phyloP scores from a whole-genome alignment of 64 coral and sea anemone genomes.

The Stichodactyla mertensii region DNA sequence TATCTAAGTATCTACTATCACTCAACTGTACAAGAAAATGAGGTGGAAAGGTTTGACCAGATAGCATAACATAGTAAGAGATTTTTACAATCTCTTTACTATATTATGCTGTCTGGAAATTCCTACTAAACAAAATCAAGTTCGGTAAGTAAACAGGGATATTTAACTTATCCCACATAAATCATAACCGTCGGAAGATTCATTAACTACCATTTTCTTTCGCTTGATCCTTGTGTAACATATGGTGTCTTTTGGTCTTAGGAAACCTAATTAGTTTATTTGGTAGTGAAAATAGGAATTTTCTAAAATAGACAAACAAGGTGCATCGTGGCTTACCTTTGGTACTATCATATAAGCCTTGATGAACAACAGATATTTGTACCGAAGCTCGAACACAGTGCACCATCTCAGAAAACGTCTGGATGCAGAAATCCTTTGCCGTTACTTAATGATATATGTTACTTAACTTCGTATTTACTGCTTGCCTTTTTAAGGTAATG shows the following conservation, averaged over 20 bases:
- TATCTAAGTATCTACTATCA: not conserved
- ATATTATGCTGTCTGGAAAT: conserved; percentile 51
- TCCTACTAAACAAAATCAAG: not conserved
- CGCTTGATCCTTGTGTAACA: too few relatives aligned
- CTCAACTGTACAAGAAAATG: not conserved
- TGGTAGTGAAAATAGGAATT: too few relatives aligned
- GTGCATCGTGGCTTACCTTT: too few relatives aligned
- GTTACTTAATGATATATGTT: not conserved
- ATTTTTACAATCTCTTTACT: conserved; percentile 64
- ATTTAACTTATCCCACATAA: not conserved
- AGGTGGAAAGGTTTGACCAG: conserved; percentile 7
- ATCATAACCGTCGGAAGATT: not conserved
- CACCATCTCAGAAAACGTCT: too few relatives aligned
- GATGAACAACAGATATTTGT: too few relatives aligned
- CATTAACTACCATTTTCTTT: too few relatives aligned
- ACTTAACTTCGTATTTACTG: not conserved
- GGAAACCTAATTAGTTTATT: too few relatives aligned
- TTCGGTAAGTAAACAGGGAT: not conserved
- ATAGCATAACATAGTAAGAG: conserved; percentile 85
- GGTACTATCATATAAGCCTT: too few relatives aligned
- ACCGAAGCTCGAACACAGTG: too few relatives aligned
- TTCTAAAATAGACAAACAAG: too few relatives aligned
- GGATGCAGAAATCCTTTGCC: too few relatives aligned
- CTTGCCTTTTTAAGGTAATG: conserved; percentile 50
- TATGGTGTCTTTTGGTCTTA: too few relatives aligned